These are phyloP conservation scores for Avahi laniger DNA, from an alignment of 2,797 vertebrate species.

Conservation along the genomic window DNA sequence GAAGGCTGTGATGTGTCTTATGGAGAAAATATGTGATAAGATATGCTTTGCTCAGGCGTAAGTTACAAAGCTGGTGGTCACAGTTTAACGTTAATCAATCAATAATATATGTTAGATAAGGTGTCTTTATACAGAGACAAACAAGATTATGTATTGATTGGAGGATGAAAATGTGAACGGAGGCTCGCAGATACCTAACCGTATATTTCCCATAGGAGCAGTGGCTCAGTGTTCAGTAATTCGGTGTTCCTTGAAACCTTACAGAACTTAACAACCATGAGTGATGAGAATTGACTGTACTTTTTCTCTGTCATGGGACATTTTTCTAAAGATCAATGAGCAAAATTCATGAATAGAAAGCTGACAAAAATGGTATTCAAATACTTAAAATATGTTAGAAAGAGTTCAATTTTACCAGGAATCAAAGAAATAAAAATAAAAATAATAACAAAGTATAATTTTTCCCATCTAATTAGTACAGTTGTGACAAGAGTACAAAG, in stretches of 20 bases:
- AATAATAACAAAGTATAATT: neutral
- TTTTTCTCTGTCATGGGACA: neutral
- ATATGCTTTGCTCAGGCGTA: neutral
- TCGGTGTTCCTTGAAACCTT: neutral
- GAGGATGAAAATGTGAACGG: neutral
- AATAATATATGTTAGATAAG: neutral
- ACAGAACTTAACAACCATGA: neutral
- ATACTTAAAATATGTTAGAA: neutral
- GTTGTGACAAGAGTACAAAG: neutral
- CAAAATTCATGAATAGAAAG: slow-evolving; percentile 17
- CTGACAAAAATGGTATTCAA: neutral
- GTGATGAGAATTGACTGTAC: neutral
- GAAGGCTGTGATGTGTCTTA: neutral
- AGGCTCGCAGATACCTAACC: neutral
- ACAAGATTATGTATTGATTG: neutral
- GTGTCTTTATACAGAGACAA: neutral
- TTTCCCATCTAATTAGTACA: neutral
- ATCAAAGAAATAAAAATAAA: slow-evolving; percentile 3
- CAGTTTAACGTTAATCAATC: neutral
- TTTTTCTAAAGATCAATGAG: neutral
- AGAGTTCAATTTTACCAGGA: neutral
- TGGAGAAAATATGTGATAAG: neutral
- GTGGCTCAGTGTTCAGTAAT: neutral
- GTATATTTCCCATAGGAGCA: neutral
- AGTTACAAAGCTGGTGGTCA: neutral